Evolutionary conservation across 2,888 invertebrate genomes (phyloP).

Genomic region (Eilema sororculum): DNA sequence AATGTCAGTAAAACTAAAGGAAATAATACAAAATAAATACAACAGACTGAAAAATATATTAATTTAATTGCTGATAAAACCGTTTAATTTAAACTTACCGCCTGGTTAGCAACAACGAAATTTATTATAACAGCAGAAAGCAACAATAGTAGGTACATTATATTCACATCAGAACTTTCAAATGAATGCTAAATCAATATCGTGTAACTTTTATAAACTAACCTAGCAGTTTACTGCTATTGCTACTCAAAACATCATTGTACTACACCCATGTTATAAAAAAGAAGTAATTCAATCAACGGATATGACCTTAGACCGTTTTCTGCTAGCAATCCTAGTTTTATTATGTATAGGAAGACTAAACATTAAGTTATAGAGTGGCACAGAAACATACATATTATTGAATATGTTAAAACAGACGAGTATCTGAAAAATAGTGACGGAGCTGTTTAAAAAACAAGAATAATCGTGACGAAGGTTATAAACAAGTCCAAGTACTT

Average conservation of each 20-base stretch:
- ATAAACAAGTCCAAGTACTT: neutral
- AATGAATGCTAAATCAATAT: constrained; percentile 28
- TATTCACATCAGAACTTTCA: constrained; percentile 35
- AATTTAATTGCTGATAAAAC: neutral
- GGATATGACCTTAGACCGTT: constrained; percentile 32
- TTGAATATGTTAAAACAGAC: neutral
- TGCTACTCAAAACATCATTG: constrained; percentile 66
- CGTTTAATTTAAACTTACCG: constrained; percentile 31
- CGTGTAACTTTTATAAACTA: constrained; percentile 63
- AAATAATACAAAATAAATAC: neutral
- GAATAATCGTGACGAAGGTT: neutral
- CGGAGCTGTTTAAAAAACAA: neutral
- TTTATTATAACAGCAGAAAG: constrained; percentile 32
- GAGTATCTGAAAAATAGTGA: neutral
- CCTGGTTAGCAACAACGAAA: constrained; percentile 27
- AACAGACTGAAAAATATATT: neutral
- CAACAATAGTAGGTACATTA: constrained; percentile 43
- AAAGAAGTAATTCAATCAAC: constrained; percentile 31
- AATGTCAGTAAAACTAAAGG: neutral
- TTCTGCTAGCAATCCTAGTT: constrained; percentile 22
- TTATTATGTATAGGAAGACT: constrained; percentile 34
- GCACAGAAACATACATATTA: constrained; percentile 23
- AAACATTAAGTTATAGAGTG: constrained; percentile 29
- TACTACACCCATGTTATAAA: constrained; percentile 41
- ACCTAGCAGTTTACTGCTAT: constrained; percentile 28